Evolutionary conservation across 2,888 invertebrate species (phyloP).

Genomic region (Drosophila mimetica): DNA sequence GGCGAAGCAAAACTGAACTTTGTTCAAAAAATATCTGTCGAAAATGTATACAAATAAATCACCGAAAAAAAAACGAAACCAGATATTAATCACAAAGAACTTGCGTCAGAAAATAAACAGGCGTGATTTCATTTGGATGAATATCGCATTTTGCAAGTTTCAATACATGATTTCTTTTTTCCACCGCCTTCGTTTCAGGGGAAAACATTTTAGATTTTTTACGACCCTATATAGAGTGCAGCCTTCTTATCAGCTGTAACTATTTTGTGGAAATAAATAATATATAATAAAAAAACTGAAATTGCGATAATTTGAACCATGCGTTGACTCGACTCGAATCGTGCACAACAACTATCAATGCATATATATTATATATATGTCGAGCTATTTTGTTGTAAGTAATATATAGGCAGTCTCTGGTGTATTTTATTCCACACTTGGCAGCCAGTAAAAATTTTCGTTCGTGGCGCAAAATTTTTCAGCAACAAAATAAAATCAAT

Average conservation of each 20-base stretch:
- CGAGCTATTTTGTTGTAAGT: constrained; percentile 7
- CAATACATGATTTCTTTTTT: constrained; percentile 13
- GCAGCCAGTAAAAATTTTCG: constrained; percentile 39
- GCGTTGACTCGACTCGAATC: constrained; percentile 27
- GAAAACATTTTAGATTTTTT: constrained; percentile 48
- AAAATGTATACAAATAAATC: constrained; percentile 18
- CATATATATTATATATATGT: constrained; percentile 6
- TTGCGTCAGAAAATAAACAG: constrained; percentile 22
- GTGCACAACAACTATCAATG: constrained; percentile 17
- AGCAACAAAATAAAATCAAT: constrained; percentile 70
- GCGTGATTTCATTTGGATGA: constrained; percentile 6
- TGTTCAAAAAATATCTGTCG: neutral
- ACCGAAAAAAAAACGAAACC: constrained; percentile 15
- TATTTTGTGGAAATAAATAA: constrained; percentile 55
- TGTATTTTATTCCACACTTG: constrained; percentile 24
- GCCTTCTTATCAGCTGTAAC: constrained; percentile 52
- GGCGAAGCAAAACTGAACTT: constrained; percentile 20
- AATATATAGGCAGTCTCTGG: constrained; percentile 7
- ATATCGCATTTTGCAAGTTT: constrained; percentile 3
- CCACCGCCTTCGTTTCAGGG: constrained; percentile 6
- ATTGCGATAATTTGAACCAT: constrained; percentile 65
- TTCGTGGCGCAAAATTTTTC: constrained; percentile 56
- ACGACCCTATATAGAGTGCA: constrained; percentile 46
- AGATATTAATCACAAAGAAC: constrained; percentile 32
- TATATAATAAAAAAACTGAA: constrained; percentile 41